Percentiles rank a stretch among this genome's conserved stretches.
phyloP scores from a whole-genome alignment of 2,888 invertebrate genomes.

The Pseudoips prasinana region DNA sequence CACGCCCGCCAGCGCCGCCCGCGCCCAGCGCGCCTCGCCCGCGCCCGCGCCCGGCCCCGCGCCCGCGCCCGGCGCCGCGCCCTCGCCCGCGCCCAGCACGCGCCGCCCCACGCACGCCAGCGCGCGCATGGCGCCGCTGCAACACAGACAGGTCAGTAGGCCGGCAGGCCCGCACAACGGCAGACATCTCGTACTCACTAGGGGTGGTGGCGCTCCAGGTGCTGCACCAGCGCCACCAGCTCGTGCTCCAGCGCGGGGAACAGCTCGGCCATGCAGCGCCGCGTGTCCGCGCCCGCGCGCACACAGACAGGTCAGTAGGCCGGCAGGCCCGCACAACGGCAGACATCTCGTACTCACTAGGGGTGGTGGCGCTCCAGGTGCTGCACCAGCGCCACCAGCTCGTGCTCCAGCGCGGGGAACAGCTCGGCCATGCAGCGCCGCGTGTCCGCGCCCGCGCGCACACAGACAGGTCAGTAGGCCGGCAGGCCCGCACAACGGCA shows the following conservation, averaged over 20 bases:
- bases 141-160: not conserved
- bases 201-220: constrained; percentile 93
- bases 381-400: constrained; percentile 92
- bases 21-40: constrained; percentile 57
- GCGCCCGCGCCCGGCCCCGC: constrained; percentile 85
- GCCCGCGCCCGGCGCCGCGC: constrained; percentile 93
- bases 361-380: constrained; percentile 94
- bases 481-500: not conserved
- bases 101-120: constrained; percentile 95
- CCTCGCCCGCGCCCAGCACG: constrained; percentile 92
- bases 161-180: not conserved
- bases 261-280: constrained; percentile 93
- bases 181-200: constrained; percentile 84
- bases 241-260: constrained; percentile 95
- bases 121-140: constrained; percentile 96
- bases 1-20: constrained; percentile 57
- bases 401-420: constrained; percentile 93
- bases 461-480: not conserved
- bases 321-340: not conserved
- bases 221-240: constrained; percentile 91
- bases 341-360: constrained; percentile 84
- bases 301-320: not conserved
- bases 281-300: constrained; percentile 91
- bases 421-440: constrained; percentile 93
- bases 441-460: constrained; percentile 90